Conservation (phyloP, 2,113 vertebrate genomes). For the Dromas ardeola region DNA sequence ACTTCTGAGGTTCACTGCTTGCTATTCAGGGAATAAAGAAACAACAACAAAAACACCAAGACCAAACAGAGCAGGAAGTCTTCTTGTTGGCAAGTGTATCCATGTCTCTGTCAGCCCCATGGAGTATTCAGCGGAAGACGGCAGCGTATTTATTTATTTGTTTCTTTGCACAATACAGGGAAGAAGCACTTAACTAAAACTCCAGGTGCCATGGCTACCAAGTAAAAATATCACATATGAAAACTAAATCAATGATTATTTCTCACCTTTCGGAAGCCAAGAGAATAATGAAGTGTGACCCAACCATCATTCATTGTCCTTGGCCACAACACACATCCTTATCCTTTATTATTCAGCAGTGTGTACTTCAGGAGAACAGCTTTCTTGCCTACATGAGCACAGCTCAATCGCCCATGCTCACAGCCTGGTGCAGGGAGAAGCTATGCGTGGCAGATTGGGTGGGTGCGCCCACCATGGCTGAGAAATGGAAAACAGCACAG, state of each 20-base stretch:
- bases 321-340: background rate
- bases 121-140: background rate
- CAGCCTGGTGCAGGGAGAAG: background rate
- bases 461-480: rapidly evolving
- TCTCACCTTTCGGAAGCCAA: background rate
- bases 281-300: background rate
- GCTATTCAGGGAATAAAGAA: background rate
- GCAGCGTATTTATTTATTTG: background rate
- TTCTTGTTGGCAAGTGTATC: background rate
- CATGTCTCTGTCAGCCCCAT: background rate
- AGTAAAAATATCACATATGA: background rate
- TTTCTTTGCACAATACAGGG: background rate
- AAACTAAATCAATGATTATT: background rate
- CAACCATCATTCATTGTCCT: background rate
- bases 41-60: background rate
- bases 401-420: rapidly evolving
- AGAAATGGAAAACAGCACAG: background rate
- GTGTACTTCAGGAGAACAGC: background rate
- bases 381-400: background rate
- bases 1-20: background rate
- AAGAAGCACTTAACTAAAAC: background rate
- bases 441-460: background rate
- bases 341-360: background rate
- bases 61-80: background rate
- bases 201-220: background rate